These are phyloP conservation scores for Acipenser ruthenus DNA, from an alignment of 2,797 vertebrate genomes.

Conservation along the genomic window DNA sequence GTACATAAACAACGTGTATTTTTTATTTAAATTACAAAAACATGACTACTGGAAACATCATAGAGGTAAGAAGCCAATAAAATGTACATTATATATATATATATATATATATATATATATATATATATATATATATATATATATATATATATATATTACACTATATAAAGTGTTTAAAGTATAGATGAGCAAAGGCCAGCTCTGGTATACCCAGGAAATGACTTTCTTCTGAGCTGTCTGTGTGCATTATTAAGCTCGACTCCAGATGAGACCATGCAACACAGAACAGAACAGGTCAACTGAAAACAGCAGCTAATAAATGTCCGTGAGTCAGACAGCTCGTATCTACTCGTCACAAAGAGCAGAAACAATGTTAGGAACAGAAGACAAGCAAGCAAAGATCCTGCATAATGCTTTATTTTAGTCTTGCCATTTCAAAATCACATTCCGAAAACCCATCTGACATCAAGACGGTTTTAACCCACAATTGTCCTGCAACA, in stretches of 20 bases:
- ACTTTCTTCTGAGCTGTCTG: conserved; percentile 28
- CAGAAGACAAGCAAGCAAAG: not conserved
- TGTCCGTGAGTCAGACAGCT: conserved; percentile 1
- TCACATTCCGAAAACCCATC: not conserved
- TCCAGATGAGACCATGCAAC: conserved; percentile 16
- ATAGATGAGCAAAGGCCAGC: conserved; percentile 8
- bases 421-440: conserved; percentile 18
- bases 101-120: too few species aligned
- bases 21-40: too few species aligned
- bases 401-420: conserved; percentile 1
- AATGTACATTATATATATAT: too few species aligned
- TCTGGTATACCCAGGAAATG: conserved; percentile 18
- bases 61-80: too few species aligned
- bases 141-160: too few species aligned
- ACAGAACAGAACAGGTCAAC: conserved; percentile 2
- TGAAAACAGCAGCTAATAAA: not conserved
- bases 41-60: too few species aligned
- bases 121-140: too few species aligned
- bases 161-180: too few species aligned
- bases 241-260: conserved; percentile 25
- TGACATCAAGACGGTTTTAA: too few species aligned
- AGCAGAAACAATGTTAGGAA: not conserved
- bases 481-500: too few species aligned
- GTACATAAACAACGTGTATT: too few species aligned
- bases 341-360: not conserved